Conservation (phyloP, 2,888 invertebrate genomes). For the Oscheius sp. region DNA sequence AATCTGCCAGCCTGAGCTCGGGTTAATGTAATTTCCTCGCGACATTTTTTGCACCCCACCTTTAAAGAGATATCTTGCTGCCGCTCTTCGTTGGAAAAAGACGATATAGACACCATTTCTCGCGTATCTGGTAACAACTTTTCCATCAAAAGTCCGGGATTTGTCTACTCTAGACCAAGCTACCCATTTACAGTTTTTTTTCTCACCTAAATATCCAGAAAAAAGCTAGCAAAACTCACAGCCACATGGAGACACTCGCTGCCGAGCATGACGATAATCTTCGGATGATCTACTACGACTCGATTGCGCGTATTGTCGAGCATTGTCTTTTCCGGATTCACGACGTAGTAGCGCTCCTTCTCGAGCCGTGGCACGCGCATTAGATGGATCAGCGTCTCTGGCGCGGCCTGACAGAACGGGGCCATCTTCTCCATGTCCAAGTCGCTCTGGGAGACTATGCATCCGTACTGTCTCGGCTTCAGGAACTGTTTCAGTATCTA, state of each 20-base stretch:
- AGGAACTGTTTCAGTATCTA: slow-evolving; percentile 62
- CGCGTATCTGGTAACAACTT: no score
- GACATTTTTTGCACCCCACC: no score
- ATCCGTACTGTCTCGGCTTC: slow-evolving; percentile 59
- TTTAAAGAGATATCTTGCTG: no score
- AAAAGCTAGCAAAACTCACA: slow-evolving; percentile 7
- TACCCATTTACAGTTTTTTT: not conserved
- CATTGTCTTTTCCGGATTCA: slow-evolving; percentile 58
- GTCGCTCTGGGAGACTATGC: slow-evolving; percentile 64
- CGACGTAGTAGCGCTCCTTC: slow-evolving; percentile 57
- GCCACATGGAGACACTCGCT: slow-evolving; percentile 42
- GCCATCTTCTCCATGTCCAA: slow-evolving; percentile 59
- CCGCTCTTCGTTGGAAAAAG: no score
- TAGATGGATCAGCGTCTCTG: slow-evolving; percentile 60
- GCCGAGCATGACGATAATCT: slow-evolving; percentile 55
- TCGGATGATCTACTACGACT: slow-evolving; percentile 63
- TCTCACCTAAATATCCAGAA: not conserved
- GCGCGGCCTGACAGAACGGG: slow-evolving; percentile 61
- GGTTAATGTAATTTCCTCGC: no score
- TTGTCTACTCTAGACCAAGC: no score
- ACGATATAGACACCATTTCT: no score
- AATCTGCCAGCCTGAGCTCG: no score
- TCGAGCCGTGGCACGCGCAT: slow-evolving; percentile 59
- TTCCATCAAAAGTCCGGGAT: no score
- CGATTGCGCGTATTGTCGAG: slow-evolving; percentile 67